These are phyloP conservation scores for Babylonia areolata DNA, from an alignment of 1,140 invertebrate genomes.

Conservation along the genomic window DNA sequence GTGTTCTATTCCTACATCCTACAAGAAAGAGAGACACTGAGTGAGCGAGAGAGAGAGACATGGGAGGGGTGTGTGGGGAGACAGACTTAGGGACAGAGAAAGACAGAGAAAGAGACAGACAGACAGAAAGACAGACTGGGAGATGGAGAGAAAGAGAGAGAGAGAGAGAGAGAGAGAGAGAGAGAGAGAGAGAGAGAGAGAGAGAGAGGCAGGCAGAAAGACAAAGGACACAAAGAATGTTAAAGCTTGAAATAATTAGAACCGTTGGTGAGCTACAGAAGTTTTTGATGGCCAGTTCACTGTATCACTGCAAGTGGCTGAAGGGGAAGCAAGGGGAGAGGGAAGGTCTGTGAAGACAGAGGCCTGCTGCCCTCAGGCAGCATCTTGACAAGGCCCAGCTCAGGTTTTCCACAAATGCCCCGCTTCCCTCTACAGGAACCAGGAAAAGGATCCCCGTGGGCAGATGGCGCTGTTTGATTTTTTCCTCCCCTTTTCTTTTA, in stretches of 20 bases:
- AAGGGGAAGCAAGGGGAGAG: neutral
- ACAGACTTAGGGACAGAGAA: too few species aligned
- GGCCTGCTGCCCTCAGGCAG: neutral
- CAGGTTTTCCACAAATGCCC: neutral
- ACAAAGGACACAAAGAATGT: too few species aligned
- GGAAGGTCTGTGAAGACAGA: neutral
- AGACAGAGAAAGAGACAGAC: neutral
- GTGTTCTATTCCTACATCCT: too few species aligned
- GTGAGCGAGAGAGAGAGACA: neutral
- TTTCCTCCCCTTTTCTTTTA: neutral
- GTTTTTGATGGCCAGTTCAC: neutral
- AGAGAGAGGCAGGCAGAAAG: neutral
- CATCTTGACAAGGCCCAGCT: neutral
- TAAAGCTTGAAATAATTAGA: neutral
- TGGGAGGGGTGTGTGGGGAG: neutral
- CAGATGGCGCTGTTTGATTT: conserved; percentile 12
- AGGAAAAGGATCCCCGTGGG: neutral
- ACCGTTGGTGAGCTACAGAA: neutral
- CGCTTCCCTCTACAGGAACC: neutral
- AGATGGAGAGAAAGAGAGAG: neutral
- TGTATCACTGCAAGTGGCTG: neutral
- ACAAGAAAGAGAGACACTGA: neutral
- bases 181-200: neutral
- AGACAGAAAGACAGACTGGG: neutral
- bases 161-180: conserved; percentile 11